These are phyloP conservation scores for Forbesichthys agassizii DNA, from an alignment of 2,113 vertebrate genomes.

Conservation along the genomic window DNA sequence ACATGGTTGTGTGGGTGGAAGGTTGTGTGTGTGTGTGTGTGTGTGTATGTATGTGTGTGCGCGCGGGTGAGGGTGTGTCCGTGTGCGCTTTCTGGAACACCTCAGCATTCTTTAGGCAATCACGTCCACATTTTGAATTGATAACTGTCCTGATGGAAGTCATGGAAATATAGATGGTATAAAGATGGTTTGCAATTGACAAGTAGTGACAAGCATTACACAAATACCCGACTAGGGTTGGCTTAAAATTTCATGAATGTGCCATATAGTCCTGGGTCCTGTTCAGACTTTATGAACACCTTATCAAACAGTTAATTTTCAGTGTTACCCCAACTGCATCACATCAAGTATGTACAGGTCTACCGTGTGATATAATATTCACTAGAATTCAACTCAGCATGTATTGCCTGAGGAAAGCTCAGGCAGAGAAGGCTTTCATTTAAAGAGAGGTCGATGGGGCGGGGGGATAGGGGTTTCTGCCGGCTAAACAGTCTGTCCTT, in stretches of 20 bases:
- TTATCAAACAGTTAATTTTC: background rate
- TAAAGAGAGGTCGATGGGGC: background rate
- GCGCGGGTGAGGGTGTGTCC: too few relatives aligned
- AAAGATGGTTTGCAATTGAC: too few relatives aligned
- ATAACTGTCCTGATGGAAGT: too few relatives aligned
- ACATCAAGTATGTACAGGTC: slow-evolving; percentile 14
- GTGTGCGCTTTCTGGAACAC: too few relatives aligned
- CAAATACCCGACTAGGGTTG: too few relatives aligned
- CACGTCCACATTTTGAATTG: too few relatives aligned
- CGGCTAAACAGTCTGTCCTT: slow-evolving; percentile 33
- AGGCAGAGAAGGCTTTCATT: slow-evolving; percentile 33
- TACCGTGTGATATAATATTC: slow-evolving; percentile 34
- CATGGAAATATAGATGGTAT: too few relatives aligned
- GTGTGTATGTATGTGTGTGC: too few relatives aligned
- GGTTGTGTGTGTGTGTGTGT: too few relatives aligned
- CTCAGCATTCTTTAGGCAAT: too few relatives aligned
- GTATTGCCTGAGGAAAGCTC: slow-evolving; percentile 46
- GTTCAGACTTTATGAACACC: background rate
- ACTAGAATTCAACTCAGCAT: slow-evolving; percentile 27
- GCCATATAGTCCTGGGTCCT: background rate
- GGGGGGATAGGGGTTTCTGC: slow-evolving; percentile 32
- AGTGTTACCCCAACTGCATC: background rate
- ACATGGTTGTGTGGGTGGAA: too few relatives aligned
- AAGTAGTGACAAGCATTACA: too few relatives aligned
- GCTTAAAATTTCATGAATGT: background rate